Percentiles rank a stretch among this genome's conserved stretches.
Evolutionary conservation across 1,140 invertebrate species (phyloP).

Genomic region (Zaprionus lachaisei): DNA sequence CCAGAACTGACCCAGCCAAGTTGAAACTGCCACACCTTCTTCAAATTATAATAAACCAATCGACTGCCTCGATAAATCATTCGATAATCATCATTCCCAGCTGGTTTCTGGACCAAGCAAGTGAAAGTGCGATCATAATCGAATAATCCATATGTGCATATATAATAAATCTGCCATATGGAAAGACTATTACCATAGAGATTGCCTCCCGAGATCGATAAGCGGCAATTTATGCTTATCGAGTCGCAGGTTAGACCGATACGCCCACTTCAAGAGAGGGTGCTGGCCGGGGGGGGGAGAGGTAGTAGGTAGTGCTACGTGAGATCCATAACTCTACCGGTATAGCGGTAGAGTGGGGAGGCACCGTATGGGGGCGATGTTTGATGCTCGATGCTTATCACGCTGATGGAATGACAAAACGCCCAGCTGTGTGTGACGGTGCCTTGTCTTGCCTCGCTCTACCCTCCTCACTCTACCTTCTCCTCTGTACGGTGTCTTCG

Average conservation of each 20-base stretch:
- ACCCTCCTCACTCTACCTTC: neutral
- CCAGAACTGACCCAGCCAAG: neutral
- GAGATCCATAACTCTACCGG: slow-evolving; percentile 35
- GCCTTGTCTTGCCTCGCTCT: neutral
- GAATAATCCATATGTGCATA: slow-evolving; percentile 9
- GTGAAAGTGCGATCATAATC: slow-evolving; percentile 36
- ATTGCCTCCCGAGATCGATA: slow-evolving; percentile 53
- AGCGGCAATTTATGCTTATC: slow-evolving; percentile 74
- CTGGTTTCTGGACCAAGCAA: slow-evolving; percentile 9
- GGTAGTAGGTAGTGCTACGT: slow-evolving; percentile 13
- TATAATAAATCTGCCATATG: slow-evolving; percentile 25
- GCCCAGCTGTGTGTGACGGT: slow-evolving; percentile 16
- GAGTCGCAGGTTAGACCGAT: neutral
- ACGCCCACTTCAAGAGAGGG: slow-evolving; percentile 56
- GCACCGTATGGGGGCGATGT: slow-evolving; percentile 33
- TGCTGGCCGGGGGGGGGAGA: neutral
- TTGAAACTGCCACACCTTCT: neutral
- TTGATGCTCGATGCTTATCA: slow-evolving; percentile 59
- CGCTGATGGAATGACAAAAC: slow-evolving; percentile 73
- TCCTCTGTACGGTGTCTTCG: neutral
- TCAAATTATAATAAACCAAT: neutral
- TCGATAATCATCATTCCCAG: neutral
- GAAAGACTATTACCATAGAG: slow-evolving; percentile 65
- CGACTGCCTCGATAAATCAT: neutral
- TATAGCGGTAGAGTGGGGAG: neutral